phyloP scores from a whole-genome alignment of 2,797 vertebrate species.

The Rhinogobio ventralis region DNA sequence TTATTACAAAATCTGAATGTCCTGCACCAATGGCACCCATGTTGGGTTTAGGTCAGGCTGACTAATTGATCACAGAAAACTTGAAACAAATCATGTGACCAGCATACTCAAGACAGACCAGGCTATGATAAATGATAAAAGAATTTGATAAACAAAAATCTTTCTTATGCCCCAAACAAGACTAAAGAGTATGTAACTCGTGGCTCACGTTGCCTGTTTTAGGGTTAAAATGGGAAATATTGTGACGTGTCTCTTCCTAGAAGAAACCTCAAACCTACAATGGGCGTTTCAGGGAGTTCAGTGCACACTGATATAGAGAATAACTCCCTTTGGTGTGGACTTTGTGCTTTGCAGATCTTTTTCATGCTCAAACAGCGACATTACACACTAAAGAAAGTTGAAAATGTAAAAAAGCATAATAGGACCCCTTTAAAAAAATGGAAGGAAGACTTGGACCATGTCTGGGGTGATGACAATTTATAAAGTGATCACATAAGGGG shows the following conservation, averaged over 20 bases:
- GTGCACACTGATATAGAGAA: background rate
- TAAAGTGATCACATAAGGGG: constrained; percentile 12
- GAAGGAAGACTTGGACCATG: background rate
- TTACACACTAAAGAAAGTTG: background rate
- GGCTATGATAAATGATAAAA: too few relatives aligned
- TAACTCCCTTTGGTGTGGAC: background rate
- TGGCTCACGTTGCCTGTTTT: too few relatives aligned
- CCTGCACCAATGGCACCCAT: too few relatives aligned
- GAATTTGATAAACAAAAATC: too few relatives aligned
- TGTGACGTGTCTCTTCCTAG: background rate
- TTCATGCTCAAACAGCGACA: background rate
- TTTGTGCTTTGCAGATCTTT: background rate
- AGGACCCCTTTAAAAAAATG: background rate
- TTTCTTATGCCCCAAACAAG: too few relatives aligned
- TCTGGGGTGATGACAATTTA: background rate
- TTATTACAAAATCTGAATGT: too few relatives aligned
- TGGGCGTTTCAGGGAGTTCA: background rate
- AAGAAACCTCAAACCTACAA: background rate
- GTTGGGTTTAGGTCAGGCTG: too few relatives aligned
- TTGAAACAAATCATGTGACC: too few relatives aligned
- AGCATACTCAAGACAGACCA: too few relatives aligned
- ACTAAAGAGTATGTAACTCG: too few relatives aligned
- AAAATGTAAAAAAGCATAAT: background rate
- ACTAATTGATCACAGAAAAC: too few relatives aligned
- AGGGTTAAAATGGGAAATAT: background rate